Percentiles rank a stretch among this genome's conserved stretches.
Evolutionary conservation across 2,797 vertebrate genomes (phyloP).

Genomic region (Poecilia picta): DNA sequence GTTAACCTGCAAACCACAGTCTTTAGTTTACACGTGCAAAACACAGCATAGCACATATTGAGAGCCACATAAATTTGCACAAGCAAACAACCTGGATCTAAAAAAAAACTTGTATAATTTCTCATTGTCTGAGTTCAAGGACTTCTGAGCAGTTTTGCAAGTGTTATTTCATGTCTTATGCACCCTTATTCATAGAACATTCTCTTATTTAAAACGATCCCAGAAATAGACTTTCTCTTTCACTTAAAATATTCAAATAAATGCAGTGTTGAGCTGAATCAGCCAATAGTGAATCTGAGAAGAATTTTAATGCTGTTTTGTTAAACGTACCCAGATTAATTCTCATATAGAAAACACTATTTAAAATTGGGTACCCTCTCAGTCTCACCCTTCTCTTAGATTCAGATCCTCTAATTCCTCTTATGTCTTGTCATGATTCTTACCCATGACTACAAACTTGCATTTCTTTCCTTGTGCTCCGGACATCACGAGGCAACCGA

Average conservation of each 20-base stretch:
- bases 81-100: not conserved
- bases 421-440: not conserved
- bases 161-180: not conserved
- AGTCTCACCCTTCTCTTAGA: not conserved
- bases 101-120: not conserved
- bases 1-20: not conserved
- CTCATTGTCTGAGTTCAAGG: not conserved
- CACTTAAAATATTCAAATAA: not conserved
- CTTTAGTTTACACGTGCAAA: not conserved
- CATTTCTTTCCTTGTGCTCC: not conserved
- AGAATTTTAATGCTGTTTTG: not conserved
- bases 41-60: not conserved
- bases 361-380: not conserved
- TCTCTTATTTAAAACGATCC: not conserved
- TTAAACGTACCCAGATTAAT: not conserved
- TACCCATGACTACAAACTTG: conserved; percentile 45
- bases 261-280: not conserved
- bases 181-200: not conserved
- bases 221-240: not conserved
- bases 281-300: not conserved
- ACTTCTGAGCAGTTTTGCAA: not conserved
- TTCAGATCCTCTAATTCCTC: not conserved
- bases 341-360: not conserved
- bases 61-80: not conserved
- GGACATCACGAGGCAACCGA: conserved; percentile 34